A percentile compares a stretch with the other conserved stretches of the same genome.
phyloP scores from a whole-genome alignment of 2,113 vertebrate species.

The Megaceryle maxima region DNA sequence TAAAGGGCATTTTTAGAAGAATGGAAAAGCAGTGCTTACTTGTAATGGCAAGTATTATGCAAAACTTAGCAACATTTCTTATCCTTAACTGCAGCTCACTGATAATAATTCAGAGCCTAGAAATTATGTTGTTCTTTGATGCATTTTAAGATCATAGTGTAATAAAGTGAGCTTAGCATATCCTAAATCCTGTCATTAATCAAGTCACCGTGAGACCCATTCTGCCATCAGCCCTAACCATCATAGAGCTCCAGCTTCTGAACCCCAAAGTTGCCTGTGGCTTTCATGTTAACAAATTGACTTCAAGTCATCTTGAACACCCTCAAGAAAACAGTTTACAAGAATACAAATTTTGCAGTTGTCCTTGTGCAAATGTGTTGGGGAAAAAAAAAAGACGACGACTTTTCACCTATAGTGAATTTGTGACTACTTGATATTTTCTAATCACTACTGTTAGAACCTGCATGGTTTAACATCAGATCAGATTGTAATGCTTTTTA shows the following conservation, averaged over 20 bases:
- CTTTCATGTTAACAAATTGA: background rate
- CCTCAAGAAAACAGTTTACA: background rate
- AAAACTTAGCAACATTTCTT: slow-evolving; percentile 73
- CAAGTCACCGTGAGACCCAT: background rate
- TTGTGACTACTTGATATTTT: background rate
- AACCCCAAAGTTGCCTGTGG: background rate
- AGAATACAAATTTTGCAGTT: background rate
- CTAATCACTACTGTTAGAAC: background rate
- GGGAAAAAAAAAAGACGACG: background rate
- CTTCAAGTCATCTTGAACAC: background rate
- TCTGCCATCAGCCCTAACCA: background rate
- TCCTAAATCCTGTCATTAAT: slow-evolving; percentile 44
- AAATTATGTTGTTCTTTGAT: slow-evolving; percentile 63
- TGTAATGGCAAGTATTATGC: slow-evolving; percentile 60
- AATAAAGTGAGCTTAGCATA: slow-evolving; percentile 46
- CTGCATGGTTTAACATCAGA: background rate
- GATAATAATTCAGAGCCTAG: slow-evolving; percentile 66
- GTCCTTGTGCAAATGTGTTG: background rate
- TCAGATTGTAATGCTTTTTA: background rate
- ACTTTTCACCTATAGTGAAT: background rate
- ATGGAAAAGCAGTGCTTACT: slow-evolving; percentile 57
- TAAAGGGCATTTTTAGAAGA: slow-evolving; percentile 70
- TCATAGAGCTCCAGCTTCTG: background rate
- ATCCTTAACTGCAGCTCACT: slow-evolving; percentile 72
- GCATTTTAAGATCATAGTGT: slow-evolving; percentile 44